Evolutionary conservation across 2,113 vertebrate species (phyloP).

Genomic region (Podocnemis expansa): DNA sequence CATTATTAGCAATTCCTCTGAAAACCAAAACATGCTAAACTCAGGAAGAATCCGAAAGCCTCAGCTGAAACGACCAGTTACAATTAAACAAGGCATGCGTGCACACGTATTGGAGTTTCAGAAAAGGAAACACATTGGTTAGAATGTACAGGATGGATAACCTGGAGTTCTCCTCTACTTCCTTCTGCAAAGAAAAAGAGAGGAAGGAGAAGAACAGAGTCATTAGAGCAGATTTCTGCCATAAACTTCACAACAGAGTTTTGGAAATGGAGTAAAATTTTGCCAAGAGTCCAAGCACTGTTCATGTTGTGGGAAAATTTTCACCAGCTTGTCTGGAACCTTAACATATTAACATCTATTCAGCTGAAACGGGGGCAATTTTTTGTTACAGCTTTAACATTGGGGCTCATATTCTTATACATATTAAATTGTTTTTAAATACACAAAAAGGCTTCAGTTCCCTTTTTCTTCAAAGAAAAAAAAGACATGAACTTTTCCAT

Average conservation of each 20-base stretch:
- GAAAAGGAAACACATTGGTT: constrained; percentile 48
- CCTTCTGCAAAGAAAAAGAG: constrained; percentile 84
- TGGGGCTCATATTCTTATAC: neutral
- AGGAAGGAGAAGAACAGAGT: constrained; percentile 69
- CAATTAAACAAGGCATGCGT: constrained; percentile 43
- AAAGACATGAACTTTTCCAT: neutral
- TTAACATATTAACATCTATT: neutral
- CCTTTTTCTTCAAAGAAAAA: neutral
- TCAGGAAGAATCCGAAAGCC: neutral
- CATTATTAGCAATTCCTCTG: constrained; percentile 31
- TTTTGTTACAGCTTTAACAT: neutral
- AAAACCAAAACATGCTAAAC: constrained; percentile 57
- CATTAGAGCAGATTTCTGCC: constrained; percentile 60
- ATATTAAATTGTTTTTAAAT: neutral
- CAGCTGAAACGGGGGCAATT: neutral
- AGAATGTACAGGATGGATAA: constrained; percentile 78
- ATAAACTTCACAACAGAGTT: neutral
- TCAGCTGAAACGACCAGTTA: neutral
- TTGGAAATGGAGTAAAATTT: neutral
- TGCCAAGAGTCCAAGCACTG: neutral
- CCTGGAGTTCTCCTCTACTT: constrained; percentile 89
- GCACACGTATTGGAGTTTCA: constrained; percentile 41
- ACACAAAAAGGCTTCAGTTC: too few relatives aligned
- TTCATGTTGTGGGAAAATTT: neutral
- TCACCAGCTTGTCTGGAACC: neutral